A percentile compares a stretch with the other conserved stretches of the same genome.
These are phyloP conservation scores for Trachelus iudaicus DNA, from an alignment of 2,888 invertebrate genomes.

Conservation along the genomic window DNA sequence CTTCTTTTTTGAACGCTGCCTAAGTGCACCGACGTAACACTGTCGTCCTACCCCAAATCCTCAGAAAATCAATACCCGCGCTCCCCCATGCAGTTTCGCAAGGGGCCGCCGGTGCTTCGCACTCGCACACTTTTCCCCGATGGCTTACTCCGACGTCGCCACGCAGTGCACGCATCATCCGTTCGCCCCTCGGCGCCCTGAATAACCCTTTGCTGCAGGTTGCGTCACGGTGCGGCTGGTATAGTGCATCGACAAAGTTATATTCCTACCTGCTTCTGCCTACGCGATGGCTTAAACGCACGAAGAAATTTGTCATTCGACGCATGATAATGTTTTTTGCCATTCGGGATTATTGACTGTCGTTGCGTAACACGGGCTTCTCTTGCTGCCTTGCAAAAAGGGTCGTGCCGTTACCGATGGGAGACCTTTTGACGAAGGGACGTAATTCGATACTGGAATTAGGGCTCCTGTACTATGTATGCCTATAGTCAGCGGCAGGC, in stretches of 20 bases:
- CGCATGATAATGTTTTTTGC: not conserved
- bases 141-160: constrained; percentile 14
- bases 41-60: constrained; percentile 53
- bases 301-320: not conserved
- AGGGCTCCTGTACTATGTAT: no score
- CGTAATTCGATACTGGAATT: no score
- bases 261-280: not conserved
- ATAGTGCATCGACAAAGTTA: not conserved
- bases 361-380: not conserved
- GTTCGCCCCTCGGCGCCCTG: not conserved
- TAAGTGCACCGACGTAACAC: constrained; percentile 28
- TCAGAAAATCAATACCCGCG: constrained; percentile 45
- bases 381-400: not conserved
- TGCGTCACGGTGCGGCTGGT: not conserved
- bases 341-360: not conserved
- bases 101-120: constrained; percentile 1
- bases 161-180: not conserved
- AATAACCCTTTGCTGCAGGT: not conserved
- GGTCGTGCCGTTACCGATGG: not conserved
- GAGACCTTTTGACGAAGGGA: not conserved
- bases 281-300: not conserved
- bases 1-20: not conserved
- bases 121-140: not conserved
- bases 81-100: not conserved
- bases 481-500: not conserved